Conservation (phyloP, 2,888 invertebrate species). For the Pyrgus malvae region DNA sequence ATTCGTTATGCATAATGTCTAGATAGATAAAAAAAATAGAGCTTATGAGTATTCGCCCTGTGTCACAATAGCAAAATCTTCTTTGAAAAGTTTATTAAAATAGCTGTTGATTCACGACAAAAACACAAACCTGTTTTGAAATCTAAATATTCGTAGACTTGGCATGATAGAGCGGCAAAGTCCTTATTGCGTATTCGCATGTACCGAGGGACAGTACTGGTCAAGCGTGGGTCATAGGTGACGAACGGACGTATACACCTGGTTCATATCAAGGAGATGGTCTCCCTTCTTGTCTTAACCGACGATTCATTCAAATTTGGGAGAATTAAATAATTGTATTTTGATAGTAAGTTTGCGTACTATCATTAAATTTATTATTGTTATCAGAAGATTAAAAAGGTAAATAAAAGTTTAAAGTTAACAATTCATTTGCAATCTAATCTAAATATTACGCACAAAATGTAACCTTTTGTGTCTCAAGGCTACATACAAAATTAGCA, state of each 20-base stretch:
- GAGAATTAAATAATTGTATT: background rate
- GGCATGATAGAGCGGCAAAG: background rate
- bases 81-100: background rate
- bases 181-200: slow-evolving; percentile 22
- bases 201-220: slow-evolving; percentile 44
- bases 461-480: too few species aligned
- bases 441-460: too few species aligned
- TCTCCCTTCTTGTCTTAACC: slow-evolving; percentile 27
- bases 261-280: slow-evolving; percentile 48
- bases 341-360: too few species aligned
- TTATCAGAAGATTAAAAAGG: too few species aligned
- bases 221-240: slow-evolving; percentile 77
- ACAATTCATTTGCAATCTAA: too few species aligned
- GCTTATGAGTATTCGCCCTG: too few species aligned
- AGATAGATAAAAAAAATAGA: too few species aligned
- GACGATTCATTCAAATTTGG: background rate
- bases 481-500: too few species aligned
- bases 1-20: too few species aligned
- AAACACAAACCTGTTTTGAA: background rate
- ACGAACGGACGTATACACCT: slow-evolving; percentile 69
- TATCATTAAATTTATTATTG: too few species aligned
- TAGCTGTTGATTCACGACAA: background rate
- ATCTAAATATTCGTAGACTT: slow-evolving; percentile 6
- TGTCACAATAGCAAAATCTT: background rate
- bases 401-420: too few species aligned